Conservation (phyloP, 2,888 invertebrate genomes). For the Plemyria rubiginata region DNA sequence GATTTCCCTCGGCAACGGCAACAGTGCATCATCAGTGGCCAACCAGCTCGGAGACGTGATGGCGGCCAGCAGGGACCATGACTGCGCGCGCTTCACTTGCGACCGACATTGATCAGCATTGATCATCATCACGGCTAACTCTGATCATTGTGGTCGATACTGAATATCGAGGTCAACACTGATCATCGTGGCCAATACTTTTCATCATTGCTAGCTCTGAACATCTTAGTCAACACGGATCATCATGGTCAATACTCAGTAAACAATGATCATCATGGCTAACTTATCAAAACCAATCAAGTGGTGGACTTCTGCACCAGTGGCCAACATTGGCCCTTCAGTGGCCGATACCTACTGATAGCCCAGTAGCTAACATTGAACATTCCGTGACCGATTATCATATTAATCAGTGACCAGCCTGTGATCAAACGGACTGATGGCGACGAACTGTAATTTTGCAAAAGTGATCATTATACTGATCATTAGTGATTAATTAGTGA, state of each 20-base stretch:
- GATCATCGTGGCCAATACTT: no score
- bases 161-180: neutral
- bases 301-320: no score
- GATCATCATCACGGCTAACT: neutral
- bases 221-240: no score
- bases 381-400: no score
- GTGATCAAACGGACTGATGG: neutral
- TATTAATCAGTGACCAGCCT: neutral
- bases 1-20: constrained; percentile 85
- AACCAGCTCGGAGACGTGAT: constrained; percentile 90
- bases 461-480: constrained; percentile 9
- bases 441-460: neutral
- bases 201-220: no score
- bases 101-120: constrained; percentile 57
- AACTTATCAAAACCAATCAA: no score
- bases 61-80: constrained; percentile 88
- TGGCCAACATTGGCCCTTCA: neutral
- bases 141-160: neutral
- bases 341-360: neutral
- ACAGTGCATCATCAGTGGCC: constrained; percentile 85
- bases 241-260: no score
- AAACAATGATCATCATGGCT: no score
- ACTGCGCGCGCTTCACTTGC: constrained; percentile 88
- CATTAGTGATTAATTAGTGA: constrained; percentile 7
- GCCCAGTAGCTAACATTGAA: no score